Base-by-base conservation (phyloP, 2,113 vertebrate genomes). In the Tragelaphus imberbis region DNA sequence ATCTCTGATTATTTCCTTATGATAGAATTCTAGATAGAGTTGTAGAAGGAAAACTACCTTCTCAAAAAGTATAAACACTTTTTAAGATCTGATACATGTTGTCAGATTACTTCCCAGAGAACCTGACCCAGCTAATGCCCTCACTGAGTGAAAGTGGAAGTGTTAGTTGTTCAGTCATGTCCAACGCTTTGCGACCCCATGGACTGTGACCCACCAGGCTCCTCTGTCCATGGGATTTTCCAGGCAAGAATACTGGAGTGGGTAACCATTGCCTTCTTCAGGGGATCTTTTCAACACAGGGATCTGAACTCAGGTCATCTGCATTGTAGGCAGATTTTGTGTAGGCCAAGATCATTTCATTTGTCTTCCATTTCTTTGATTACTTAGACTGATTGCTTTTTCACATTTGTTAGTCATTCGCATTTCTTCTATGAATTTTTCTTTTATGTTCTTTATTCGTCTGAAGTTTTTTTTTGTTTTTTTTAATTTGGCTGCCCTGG, bases 311-410 rank as follows among this genome's bases (percentile, higher is more conserved):
- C 40, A 44, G 40, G 40, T 77, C 40, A 44, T 40, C 40, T 77
- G 40, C 71, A 27, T 7, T 77, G 71, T 23, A 77, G 12, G 40
- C 71, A 77, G 71, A 27, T 77, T 44, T 77, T 44, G 27, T 44
- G 36, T 61, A 56, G 36, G 36, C 30, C 86, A 47, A 63, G 40
- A 4, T 40, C 19, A 23, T 77, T 61, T 75, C n/a, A 85, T 59
- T 84, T 91, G 36, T 71, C 68, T 95, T 96, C 15, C 47, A 25
- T 90, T 92, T 95, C 58, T 95, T 95, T 55, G n/a, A 85, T 95
- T 79, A 56, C 30, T 84, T 56, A 89, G 25, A 55, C 14, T 61
- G 21, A 84, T 14, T 51, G 11, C 15, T 84, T 91, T 91, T 96
- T 91, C 25, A 59, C 14, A 53, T 88, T 80, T 91, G 59, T 85